phyloP scores from a whole-genome alignment of 2,113 vertebrate species.

The Brienomyrus longianalis region DNA sequence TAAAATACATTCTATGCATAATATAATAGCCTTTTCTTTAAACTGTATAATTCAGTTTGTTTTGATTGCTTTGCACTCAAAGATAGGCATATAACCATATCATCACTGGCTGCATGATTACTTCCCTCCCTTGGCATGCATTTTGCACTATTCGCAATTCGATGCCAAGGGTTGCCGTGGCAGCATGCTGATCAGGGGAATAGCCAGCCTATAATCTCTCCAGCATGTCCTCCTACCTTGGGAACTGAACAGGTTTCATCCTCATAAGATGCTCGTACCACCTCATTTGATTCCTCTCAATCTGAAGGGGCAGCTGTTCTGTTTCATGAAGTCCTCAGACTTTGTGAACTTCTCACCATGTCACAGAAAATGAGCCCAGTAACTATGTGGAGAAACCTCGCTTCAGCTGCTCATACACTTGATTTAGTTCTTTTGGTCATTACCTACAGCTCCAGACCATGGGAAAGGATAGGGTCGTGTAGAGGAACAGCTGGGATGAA shows the following conservation, averaged over 20 bases:
- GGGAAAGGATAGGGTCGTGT: not conserved
- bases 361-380: not conserved
- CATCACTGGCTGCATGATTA: not conserved
- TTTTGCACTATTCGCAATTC: not conserved
- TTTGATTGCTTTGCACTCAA: not conserved
- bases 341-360: not conserved
- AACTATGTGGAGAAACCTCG: not conserved
- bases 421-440: not conserved
- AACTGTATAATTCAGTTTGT: not conserved
- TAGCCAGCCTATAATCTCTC: not conserved
- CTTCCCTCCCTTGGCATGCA: not conserved
- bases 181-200: not conserved
- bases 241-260: not conserved
- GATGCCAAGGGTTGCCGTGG: not conserved
- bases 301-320: not conserved
- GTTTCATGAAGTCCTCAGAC: not conserved
- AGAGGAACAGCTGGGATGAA: not conserved
- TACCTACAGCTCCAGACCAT: not conserved
- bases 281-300: not conserved
- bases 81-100: not conserved
- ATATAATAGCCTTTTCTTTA: not conserved
- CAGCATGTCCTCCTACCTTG: not conserved
- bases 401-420: not conserved
- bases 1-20: not conserved
- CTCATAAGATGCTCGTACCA: not conserved